These are phyloP conservation scores for Andrena cerasifolii DNA, from an alignment of 1,140 invertebrate genomes.

Conservation along the genomic window DNA sequence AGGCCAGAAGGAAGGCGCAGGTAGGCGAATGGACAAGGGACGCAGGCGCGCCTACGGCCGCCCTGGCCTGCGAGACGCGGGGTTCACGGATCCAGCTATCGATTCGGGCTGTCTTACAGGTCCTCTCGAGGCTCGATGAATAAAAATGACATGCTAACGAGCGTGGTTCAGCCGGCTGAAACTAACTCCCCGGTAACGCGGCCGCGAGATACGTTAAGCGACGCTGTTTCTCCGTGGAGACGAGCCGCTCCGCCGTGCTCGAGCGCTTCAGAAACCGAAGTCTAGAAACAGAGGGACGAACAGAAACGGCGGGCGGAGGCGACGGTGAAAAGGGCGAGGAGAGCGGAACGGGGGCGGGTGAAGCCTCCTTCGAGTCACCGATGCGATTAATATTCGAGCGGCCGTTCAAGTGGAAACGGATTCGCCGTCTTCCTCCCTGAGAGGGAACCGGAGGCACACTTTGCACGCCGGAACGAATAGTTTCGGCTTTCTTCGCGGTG, in stretches of 20 bases:
- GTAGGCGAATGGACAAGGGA: background rate
- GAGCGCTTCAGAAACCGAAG: conserved; percentile 24
- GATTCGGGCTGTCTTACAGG: conserved; percentile 49
- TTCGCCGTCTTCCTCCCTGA: background rate
- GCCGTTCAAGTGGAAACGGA: conserved; percentile 35
- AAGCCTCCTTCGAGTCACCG: conserved; percentile 34
- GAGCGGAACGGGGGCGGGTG: background rate
- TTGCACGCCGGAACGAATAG: conserved; percentile 32
- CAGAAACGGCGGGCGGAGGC: background rate
- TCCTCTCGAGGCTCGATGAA: conserved; percentile 51
- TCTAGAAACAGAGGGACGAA: conserved; percentile 3
- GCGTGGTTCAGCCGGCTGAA: conserved; percentile 42
- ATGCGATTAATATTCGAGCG: conserved; percentile 48
- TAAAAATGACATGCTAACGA: conserved; percentile 56
- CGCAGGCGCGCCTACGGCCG: conserved; percentile 42
- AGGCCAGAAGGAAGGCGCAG: background rate
- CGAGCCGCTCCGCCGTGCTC: background rate
- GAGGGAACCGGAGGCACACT: background rate
- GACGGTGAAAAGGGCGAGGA: background rate
- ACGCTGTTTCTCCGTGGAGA: background rate
- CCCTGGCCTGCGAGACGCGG: conserved; percentile 42
- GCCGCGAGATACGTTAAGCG: conserved; percentile 40
- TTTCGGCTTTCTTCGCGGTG: conserved; percentile 9
- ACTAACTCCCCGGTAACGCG: conserved; percentile 28
- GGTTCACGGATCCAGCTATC: conserved; percentile 45